A percentile compares a stretch with the other conserved stretches of the same genome.
These are phyloP conservation scores for Bombyx mandarina DNA, from an alignment of 1,140 invertebrate species.

Conservation along the genomic window DNA sequence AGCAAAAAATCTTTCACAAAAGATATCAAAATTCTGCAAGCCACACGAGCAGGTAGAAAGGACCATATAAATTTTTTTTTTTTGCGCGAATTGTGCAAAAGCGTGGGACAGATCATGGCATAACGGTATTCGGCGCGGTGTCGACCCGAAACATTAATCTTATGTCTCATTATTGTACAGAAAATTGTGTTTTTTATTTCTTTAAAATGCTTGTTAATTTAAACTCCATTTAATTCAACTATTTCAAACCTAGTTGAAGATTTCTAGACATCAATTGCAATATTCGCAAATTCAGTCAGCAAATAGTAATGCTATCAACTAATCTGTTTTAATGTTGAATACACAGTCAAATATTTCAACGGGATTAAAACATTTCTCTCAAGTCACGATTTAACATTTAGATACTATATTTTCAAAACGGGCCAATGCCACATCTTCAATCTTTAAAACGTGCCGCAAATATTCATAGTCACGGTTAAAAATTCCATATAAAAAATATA, in stretches of 20 bases:
- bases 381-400: too few species aligned
- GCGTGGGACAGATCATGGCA: slow-evolving; percentile 52
- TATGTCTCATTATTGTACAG: slow-evolving; percentile 13
- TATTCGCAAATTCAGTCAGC: too few species aligned
- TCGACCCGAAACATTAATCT: slow-evolving; percentile 31
- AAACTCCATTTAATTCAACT: too few species aligned
- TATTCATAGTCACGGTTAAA: slow-evolving; percentile 21
- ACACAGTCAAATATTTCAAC: too few species aligned
- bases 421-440: too few species aligned
- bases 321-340: too few species aligned
- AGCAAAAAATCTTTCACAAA: slow-evolving; percentile 63
- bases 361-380: too few species aligned
- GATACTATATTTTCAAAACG: too few species aligned
- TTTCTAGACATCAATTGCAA: too few species aligned
- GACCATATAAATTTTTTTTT: slow-evolving; percentile 52
- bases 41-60: slow-evolving; percentile 67
- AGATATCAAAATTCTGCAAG: slow-evolving; percentile 71
- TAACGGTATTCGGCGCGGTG: slow-evolving; percentile 54
- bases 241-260: too few species aligned
- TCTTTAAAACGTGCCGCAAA: not conserved
- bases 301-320: too few species aligned
- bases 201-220: slow-evolving; percentile 8
- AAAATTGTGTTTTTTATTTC: too few species aligned
- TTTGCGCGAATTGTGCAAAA: slow-evolving; percentile 62
- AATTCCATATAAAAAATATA: slow-evolving; percentile 22